These are phyloP conservation scores for Colossoma macropomum DNA, from an alignment of 2,113 vertebrate species.

Conservation along the genomic window DNA sequence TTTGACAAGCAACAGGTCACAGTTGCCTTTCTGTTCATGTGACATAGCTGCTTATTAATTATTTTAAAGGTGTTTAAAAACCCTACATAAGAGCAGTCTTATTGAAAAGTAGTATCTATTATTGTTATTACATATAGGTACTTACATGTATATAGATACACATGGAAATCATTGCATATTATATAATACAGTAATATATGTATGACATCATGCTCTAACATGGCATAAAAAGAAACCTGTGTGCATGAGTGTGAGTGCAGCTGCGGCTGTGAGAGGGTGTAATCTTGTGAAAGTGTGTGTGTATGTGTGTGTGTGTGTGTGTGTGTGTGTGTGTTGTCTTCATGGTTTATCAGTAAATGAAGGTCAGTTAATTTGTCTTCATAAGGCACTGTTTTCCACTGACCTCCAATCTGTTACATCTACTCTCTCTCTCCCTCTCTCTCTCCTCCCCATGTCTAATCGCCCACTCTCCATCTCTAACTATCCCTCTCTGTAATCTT, in stretches of 20 bases:
- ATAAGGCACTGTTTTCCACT: conserved; percentile 59
- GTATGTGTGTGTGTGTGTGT: conserved; percentile 26
- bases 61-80: too few species aligned
- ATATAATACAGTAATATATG: too few species aligned
- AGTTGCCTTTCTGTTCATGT: too few species aligned
- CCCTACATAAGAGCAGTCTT: too few species aligned
- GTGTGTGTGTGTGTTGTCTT: conserved; percentile 61
- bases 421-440: conserved; percentile 5
- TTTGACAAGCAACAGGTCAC: too few species aligned
- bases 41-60: too few species aligned
- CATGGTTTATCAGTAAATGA: conserved; percentile 70
- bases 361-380: conserved; percentile 77
- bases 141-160: too few species aligned
- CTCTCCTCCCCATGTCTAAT: background rate
- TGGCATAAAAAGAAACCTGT: too few species aligned
- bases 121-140: too few species aligned
- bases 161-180: too few species aligned
- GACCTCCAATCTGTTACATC: conserved; percentile 51
- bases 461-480: conserved; percentile 49
- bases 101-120: too few species aligned
- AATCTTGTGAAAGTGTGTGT: conserved; percentile 16
- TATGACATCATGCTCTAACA: too few species aligned
- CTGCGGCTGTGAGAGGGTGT: background rate
- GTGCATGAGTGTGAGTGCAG: background rate
- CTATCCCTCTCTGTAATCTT: background rate